A percentile compares a stretch with the other conserved stretches of the same genome.
phyloP scores from a whole-genome alignment of 1,140 invertebrate species.

The Scaptomyza pallida region DNA sequence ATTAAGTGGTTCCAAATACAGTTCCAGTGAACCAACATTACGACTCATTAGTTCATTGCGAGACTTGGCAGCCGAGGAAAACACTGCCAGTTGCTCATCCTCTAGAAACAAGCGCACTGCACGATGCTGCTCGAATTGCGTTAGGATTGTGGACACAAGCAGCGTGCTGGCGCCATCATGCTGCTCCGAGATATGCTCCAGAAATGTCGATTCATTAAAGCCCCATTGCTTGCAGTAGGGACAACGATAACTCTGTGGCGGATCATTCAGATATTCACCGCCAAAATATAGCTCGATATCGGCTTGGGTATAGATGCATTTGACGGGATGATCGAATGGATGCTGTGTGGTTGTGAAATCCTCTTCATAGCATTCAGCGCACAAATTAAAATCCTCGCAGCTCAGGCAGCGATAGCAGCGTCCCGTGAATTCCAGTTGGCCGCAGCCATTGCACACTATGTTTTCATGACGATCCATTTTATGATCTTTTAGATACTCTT shows the following conservation, averaged over 20 bases:
- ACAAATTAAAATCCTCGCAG: constrained; percentile 59
- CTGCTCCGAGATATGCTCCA: constrained; percentile 59
- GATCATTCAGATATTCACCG: constrained; percentile 64
- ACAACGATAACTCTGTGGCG: constrained; percentile 68
- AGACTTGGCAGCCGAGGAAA: constrained; percentile 49
- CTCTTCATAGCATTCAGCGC: constrained; percentile 55
- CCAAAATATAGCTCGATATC: constrained; percentile 67
- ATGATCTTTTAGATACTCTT: background rate
- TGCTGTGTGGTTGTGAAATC: constrained; percentile 57
- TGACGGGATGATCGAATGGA: constrained; percentile 70
- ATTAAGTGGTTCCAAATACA: constrained; percentile 62
- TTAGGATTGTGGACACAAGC: constrained; percentile 66
- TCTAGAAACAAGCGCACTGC: constrained; percentile 65
- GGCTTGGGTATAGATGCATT: constrained; percentile 50
- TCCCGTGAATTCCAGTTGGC: constrained; percentile 48
- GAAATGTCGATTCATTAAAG: constrained; percentile 67
- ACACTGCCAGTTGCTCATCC: constrained; percentile 64
- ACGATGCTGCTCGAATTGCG: constrained; percentile 66
- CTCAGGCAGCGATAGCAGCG: constrained; percentile 65
- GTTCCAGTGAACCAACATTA: constrained; percentile 39
- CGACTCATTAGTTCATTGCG: constrained; percentile 57
- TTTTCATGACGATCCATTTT: constrained; percentile 69
- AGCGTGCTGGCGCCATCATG: constrained; percentile 53
- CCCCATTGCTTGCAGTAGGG: constrained; percentile 72
- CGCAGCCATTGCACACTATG: constrained; percentile 56